These are phyloP conservation scores for Cylas formicarius DNA, from an alignment of 1,140 invertebrate species.

Conservation along the genomic window DNA sequence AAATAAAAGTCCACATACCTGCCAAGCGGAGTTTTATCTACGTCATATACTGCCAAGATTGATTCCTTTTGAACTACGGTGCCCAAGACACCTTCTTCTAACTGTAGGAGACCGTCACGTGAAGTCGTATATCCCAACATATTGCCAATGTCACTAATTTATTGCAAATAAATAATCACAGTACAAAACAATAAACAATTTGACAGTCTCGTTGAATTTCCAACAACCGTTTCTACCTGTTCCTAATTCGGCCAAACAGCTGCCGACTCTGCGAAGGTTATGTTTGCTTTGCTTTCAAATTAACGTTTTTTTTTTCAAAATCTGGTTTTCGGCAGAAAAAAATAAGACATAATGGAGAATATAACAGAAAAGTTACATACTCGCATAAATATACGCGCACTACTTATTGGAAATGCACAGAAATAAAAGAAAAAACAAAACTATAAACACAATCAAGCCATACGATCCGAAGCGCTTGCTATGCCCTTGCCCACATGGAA, in stretches of 20 bases:
- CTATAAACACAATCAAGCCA: slow-evolving; percentile 28
- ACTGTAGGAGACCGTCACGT: slow-evolving; percentile 53
- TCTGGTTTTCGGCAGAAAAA: neutral
- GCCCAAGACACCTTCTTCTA: slow-evolving; percentile 51
- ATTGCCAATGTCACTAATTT: slow-evolving; percentile 8
- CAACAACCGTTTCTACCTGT: slow-evolving; percentile 15
- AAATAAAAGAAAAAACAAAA: slow-evolving; percentile 19
- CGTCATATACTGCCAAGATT: slow-evolving; percentile 58
- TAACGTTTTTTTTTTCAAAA: slow-evolving; percentile 3
- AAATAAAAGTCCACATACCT: slow-evolving; percentile 44
- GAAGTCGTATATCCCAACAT: slow-evolving; percentile 32
- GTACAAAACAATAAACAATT: slow-evolving; percentile 11
- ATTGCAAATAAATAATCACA: slow-evolving; percentile 5
- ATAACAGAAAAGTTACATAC: slow-evolving; percentile 17
- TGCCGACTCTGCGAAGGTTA: slow-evolving; percentile 22
- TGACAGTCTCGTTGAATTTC: slow-evolving; percentile 5
- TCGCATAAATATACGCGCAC: slow-evolving; percentile 11
- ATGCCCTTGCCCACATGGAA: slow-evolving; percentile 15
- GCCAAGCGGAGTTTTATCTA: slow-evolving; percentile 63
- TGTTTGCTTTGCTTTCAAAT: slow-evolving; percentile 17
- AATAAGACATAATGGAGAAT: slow-evolving; percentile 4
- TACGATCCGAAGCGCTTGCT: slow-evolving; percentile 22
- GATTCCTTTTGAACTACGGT: slow-evolving; percentile 54
- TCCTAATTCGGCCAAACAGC: slow-evolving; percentile 17
- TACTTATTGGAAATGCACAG: slow-evolving; percentile 12